Conservation (phyloP, 2,797 vertebrate genomes). For the Salarias fasciatus region DNA sequence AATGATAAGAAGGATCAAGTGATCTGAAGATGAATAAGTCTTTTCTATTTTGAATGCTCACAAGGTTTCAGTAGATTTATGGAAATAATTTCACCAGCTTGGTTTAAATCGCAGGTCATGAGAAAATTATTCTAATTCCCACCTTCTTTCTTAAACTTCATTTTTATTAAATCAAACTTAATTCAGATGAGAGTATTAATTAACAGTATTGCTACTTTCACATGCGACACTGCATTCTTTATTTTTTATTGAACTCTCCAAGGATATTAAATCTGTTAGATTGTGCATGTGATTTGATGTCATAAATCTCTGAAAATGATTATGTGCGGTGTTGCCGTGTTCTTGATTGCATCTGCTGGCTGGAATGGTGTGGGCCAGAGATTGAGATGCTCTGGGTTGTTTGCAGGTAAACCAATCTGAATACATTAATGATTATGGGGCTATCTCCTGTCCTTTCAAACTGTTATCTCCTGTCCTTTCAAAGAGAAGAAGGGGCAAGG, state of each 20-base stretch:
- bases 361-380: constrained; percentile 31
- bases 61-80: background rate
- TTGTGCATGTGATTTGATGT: background rate
- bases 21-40: no score
- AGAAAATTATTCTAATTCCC: background rate
- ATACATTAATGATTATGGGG: constrained; percentile 80
- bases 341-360: constrained; percentile 26
- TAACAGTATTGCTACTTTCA: no score
- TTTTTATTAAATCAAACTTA: no score
- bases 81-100: background rate
- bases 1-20: no score
- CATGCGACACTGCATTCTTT: no score
- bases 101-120: background rate
- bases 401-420: constrained; percentile 84
- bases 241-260: no score
- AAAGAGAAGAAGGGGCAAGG: constrained; percentile 67
- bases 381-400: constrained; percentile 64
- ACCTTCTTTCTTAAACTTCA: background rate
- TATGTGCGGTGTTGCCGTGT: background rate
- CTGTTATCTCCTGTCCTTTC: constrained; percentile 85
- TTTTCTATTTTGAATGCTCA: background rate
- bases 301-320: background rate
- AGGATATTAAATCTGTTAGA: no score
- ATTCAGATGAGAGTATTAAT: no score
- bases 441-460: constrained; percentile 85